phyloP scores from a whole-genome alignment of 2,888 invertebrate genomes.

The Alentia gelatinosa region DNA sequence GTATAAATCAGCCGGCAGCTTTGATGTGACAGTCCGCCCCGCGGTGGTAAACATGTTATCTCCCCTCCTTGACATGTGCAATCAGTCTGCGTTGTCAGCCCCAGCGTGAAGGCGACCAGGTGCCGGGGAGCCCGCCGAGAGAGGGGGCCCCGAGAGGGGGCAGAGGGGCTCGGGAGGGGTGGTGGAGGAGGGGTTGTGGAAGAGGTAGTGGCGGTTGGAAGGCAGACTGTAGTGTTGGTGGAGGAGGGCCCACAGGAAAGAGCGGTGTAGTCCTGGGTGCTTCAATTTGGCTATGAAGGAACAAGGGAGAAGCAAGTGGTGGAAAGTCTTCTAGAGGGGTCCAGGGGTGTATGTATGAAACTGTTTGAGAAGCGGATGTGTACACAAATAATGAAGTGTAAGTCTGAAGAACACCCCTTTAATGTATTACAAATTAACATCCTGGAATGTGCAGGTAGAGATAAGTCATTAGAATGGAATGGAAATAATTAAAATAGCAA shows the following conservation, averaged over 20 bases:
- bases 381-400: too few relatives aligned
- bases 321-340: not conserved
- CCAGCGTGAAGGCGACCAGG: constrained; percentile 3
- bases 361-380: too few relatives aligned
- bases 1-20: constrained; percentile 10
- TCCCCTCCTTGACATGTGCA: constrained; percentile 46
- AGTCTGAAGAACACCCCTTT: too few relatives aligned
- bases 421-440: too few relatives aligned
- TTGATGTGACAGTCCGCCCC: constrained; percentile 43
- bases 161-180: not conserved
- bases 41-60: constrained; percentile 49
- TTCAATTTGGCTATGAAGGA: not conserved
- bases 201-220: too few relatives aligned
- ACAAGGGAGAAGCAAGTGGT: not conserved
- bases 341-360: not conserved
- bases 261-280: not conserved
- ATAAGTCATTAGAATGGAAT: too few relatives aligned
- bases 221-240: too few relatives aligned
- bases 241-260: not conserved
- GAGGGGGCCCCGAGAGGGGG: not conserved
- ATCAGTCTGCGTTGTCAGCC: constrained; percentile 46
- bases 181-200: not conserved
- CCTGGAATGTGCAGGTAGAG: too few relatives aligned
- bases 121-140: not conserved
- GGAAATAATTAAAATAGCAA: too few relatives aligned